Base-by-base conservation (phyloP, 2,888 invertebrate species). In the Netelia melanura region DNA sequence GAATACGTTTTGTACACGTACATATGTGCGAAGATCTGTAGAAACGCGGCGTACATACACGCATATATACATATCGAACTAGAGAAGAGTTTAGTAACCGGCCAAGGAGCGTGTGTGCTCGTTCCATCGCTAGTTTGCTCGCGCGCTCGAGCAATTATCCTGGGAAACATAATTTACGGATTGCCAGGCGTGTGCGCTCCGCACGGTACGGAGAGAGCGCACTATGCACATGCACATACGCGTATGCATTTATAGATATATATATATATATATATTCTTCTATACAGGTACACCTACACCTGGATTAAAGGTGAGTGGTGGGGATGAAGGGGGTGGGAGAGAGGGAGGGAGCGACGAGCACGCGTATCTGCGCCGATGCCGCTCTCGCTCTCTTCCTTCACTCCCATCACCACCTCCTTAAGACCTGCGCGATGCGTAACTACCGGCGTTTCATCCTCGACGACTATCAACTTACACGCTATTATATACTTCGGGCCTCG, bases 91-190 rank as follows among this genome's bases (percentile, higher is more conserved):
- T 89, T 86, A 88, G 88, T 85, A 86, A 88, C 80, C 85, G 86
- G 79, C 71, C 44, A 48, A 48, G 44, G 44, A 64, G 38, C 56
- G 79, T 64, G 79, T 58, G 79, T 38, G 75, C 75, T 80, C 71
- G 80, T 65, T 84, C 58, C 71, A 80, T 70, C 56, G 65, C 58
- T 65, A 23, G 62, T 70, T 65, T 23, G 52, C 70, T 64, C 56
- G 68, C 71, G 86, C 82, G 87, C 80, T 87, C 89, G 86, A 83
- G 89, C 89, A 91, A 92, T 92, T 92, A 91, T 77, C 88, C 88
- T 87, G 83, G 88, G 90, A 89, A 91, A 90, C 90, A 88, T 91
- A 89, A 91, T 90, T 91, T 89, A 88, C 89, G 83, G 86, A 86
- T 86, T 79, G 79, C 61, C 83, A 72, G 84, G 76, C 86, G 38